Conservation (phyloP, 2,797 vertebrate species). For the Labroides dimidiatus region DNA sequence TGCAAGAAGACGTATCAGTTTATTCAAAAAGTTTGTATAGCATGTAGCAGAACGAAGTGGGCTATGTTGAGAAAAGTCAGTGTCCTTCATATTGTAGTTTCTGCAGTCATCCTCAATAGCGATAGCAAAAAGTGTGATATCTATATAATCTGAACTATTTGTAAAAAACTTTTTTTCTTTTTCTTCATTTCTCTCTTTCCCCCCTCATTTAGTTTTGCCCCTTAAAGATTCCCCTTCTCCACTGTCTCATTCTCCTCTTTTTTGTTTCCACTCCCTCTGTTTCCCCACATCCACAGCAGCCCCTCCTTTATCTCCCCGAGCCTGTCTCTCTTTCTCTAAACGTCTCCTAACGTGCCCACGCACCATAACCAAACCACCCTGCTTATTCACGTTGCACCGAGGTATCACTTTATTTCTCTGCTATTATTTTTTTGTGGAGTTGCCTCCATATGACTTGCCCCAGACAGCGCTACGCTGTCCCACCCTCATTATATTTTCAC, state of each 20-base stretch:
- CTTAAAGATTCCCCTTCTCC: constrained; percentile 8
- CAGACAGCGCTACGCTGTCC: constrained; percentile 73
- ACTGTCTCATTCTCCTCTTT: constrained; percentile 1
- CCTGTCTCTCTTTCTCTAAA: constrained; percentile 38
- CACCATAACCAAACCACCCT: constrained; percentile 65
- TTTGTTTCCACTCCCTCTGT: constrained; percentile 11
- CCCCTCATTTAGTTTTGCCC: neutral
- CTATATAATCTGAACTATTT: constrained; percentile 11
- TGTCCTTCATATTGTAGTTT: neutral
- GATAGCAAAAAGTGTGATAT: neutral
- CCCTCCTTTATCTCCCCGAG: constrained; percentile 1
- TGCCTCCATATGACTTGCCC: constrained; percentile 69
- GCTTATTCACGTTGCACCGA: constrained; percentile 70
- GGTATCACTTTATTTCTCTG: constrained; percentile 70
- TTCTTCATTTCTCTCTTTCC: neutral
- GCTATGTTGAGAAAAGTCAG: too few relatives aligned
- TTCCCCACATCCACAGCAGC: neutral
- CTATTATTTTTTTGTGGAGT: constrained; percentile 71
- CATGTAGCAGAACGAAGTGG: too few relatives aligned
- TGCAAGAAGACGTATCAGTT: neutral
- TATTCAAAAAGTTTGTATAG: constrained; percentile 26
- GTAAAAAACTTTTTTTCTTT: constrained; percentile 13
- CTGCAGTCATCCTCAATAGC: constrained; percentile 15
- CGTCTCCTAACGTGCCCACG: constrained; percentile 48
- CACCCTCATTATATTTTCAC: constrained; percentile 86